Base-by-base conservation (phyloP, 1,140 invertebrate species). In the Temnothorax curvispinosus region DNA sequence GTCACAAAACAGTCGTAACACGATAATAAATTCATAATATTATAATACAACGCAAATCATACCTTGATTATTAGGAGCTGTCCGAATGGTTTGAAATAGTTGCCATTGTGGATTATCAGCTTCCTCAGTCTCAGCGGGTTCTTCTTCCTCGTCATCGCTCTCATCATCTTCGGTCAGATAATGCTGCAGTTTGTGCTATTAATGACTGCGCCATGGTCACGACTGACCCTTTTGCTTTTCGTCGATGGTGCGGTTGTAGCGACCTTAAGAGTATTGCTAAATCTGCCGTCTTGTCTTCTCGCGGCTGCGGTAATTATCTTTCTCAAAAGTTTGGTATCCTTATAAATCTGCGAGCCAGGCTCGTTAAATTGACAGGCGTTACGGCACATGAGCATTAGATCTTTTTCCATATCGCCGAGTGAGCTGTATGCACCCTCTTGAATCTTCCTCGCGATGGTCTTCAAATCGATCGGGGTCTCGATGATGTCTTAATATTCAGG, bases 301-400 rank as follows among this genome's bases (percentile, higher is more conserved):
- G 96, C 94, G n/a, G 95, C 95, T 65, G 96, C 91, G 6, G 93
- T 93, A 41, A 95, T 96, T 13, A 97, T 97, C 94, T 98, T 99
- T 92, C 98, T 98, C 62, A 99, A 94, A 15, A 97, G 95, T 94
- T 98, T 98, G 0, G 99, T 98, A 96, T 99, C 98, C 95, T 99
- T 99, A 93, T 99, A 99, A 90, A 99, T 99, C 93, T 98, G 97
- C 3, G 99, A 99, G 0, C 98, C 98, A 0, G 99, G 98, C 93
- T 99, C 99, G 95, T 99, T 99, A 93, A 99, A 99, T 6, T 97
- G 96, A 93, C 98, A 99, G 0, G 99, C 99, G 96, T 99, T 99
- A 87, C 97, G 97, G 54, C 98, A 98, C 97, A 99, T 99, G 27
- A 98, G 95, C 87, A 98, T 93, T 8, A 99, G 94, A 96, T 99